These are phyloP conservation scores for Aptenodytes forsteri DNA, from an alignment of 2,113 vertebrate genomes.

Conservation along the genomic window DNA sequence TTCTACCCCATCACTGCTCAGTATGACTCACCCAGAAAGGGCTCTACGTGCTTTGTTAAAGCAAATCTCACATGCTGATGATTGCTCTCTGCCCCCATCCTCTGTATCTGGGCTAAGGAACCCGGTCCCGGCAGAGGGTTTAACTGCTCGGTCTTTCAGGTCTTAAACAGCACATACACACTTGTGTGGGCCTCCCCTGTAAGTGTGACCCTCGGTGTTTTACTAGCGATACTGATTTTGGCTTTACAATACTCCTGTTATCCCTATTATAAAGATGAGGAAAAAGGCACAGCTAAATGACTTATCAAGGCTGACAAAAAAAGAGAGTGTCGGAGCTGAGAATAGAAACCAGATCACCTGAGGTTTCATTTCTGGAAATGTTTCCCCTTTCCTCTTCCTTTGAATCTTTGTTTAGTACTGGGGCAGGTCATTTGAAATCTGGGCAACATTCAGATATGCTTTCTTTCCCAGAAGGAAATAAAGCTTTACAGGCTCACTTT, in stretches of 20 bases:
- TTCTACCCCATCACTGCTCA: background rate
- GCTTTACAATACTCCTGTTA: conserved; percentile 26
- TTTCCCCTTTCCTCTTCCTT: background rate
- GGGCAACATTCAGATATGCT: conserved; percentile 12
- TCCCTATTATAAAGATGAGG: background rate
- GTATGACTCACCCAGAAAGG: background rate
- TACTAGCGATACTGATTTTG: conserved; percentile 1
- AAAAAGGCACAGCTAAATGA: conserved; percentile 5
- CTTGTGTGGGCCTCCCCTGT: conserved; percentile 19
- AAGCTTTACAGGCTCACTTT: conserved; percentile 45
- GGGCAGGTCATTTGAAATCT: conserved; percentile 11
- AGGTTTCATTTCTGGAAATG: conserved; percentile 14
- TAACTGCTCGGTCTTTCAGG: background rate
- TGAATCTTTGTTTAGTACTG: background rate
- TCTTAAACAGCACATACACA: background rate
- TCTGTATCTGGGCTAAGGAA: background rate
- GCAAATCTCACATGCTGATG: background rate
- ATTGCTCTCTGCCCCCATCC: background rate
- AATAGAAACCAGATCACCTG: conserved; percentile 58
- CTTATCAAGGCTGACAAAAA: conserved; percentile 28
- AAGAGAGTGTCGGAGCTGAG: background rate
- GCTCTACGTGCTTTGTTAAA: background rate
- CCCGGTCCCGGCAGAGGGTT: rapidly evolving
- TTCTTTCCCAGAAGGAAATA: conserved; percentile 49
- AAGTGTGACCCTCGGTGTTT: background rate